Base-by-base conservation (phyloP, 2,797 vertebrate species). In the Nyctalus aviator region DNA sequence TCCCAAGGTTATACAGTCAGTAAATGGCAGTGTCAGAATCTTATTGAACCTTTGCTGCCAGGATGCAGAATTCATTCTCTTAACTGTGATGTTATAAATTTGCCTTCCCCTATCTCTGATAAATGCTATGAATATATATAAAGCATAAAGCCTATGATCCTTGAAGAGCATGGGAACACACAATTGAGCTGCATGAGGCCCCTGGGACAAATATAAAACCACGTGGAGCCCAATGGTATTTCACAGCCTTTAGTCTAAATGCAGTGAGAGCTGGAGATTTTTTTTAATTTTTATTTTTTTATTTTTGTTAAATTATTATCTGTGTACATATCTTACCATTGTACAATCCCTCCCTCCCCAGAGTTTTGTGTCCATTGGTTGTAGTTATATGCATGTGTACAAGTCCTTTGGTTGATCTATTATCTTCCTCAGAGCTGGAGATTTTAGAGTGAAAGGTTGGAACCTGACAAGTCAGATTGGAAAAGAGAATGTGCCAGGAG, bases 171-270 rank as follows among this genome's bases (percentile, higher is more conserved):
- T 2, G 2, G 50, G 46, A 18, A 37, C n/a, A 57, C 48, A 84
- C 17, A 71, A 21, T 32, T 81, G 53, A 84, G 37, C 11, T 13
- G 7, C n/a, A 17, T 14, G 37, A 69, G 53, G 69, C 83, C 69
- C 59, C 23, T 44, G 75, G 59, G 66, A 79, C 64, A 95, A 93
- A 82, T 76, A 55, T 23, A 83, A 94, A 95, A 44, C 8, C 81
- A 57, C 32, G 17, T 37, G 59, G 37, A 78, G 17, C 14, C 27
- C 32, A 48, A 4, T 13, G 21, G 17, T 46, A 4, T 44, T 50
- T 78, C 50, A 62, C 35, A 84, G 2, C 35, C 82, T 89, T 73
- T 23, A 14, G 79, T 90, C 35, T 21, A 88, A 82, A 53, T 21
- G 3, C 20, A 32, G 21, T 14, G 20, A 21, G 18, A 94, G 30